Conservation (phyloP, 2,113 vertebrate genomes). For the Scomber scombrus region DNA sequence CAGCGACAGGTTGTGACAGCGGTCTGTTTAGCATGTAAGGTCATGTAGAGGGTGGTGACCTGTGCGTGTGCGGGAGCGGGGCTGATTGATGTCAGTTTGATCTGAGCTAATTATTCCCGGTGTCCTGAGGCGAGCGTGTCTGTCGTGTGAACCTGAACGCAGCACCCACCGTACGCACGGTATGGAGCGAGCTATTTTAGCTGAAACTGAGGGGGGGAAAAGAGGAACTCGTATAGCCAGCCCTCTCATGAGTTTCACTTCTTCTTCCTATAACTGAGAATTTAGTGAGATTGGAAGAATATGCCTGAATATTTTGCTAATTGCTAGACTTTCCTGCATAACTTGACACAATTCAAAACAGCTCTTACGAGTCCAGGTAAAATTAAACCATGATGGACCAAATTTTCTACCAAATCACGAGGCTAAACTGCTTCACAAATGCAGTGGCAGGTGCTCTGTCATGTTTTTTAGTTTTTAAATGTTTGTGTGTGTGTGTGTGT, state of each 20-base stretch:
- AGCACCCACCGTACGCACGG: conserved; percentile 29
- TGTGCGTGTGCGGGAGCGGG: conserved; percentile 29
- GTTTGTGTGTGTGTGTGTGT: neutral
- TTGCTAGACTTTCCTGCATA: neutral
- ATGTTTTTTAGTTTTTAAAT: neutral
- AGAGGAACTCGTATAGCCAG: neutral
- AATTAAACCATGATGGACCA: neutral
- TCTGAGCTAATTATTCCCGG: conserved; percentile 75
- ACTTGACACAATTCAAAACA: too few relatives aligned
- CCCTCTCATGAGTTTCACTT: neutral
- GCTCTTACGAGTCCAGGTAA: neutral
- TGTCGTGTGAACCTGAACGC: conserved; percentile 56
- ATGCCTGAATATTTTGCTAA: neutral
- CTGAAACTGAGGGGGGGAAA: neutral
- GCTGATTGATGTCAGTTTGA: conserved; percentile 76
- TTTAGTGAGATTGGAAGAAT: neutral
- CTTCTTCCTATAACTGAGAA: neutral
- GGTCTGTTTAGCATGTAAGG: conserved; percentile 78
- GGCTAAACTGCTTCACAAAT: too few relatives aligned
- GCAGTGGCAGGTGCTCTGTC: neutral
- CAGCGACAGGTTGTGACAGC: conserved; percentile 68
- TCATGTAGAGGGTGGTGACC: conserved; percentile 71
- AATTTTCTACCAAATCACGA: neutral
- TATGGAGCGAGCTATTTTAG: conserved; percentile 13
- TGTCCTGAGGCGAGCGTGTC: conserved; percentile 74